A percentile compares a stretch with the other conserved stretches of the same genome.
phyloP scores from a whole-genome alignment of 1,140 invertebrate species.

The Anadara kagoshimensis region DNA sequence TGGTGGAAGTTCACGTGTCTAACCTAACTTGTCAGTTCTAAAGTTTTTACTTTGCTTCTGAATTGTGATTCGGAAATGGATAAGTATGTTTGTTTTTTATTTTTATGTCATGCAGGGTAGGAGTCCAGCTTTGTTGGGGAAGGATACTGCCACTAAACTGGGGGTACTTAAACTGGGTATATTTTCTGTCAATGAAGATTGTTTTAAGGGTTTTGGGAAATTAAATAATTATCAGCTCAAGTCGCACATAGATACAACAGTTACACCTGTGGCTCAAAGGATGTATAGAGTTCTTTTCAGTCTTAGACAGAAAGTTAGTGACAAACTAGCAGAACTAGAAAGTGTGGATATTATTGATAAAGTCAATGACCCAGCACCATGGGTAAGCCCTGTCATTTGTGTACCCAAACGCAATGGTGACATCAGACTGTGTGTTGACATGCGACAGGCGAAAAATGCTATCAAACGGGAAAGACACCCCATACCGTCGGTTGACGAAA shows the following conservation, averaged over 20 bases:
- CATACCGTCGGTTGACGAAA: constrained; percentile 56
- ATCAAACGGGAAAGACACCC: constrained; percentile 56
- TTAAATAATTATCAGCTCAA: constrained; percentile 30
- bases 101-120: no score
- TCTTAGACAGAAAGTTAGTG: constrained; percentile 26
- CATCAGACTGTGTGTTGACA: constrained; percentile 64
- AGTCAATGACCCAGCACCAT: constrained; percentile 47
- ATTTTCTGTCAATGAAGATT: no score
- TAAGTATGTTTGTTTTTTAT: no score
- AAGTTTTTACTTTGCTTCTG: no score
- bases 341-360: constrained; percentile 54
- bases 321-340: constrained; percentile 44
- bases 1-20: no score
- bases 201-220: constrained; percentile 19
- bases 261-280: no score
- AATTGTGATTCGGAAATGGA: no score
- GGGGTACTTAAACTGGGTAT: constrained; percentile 12
- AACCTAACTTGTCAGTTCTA: no score
- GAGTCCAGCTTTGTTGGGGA: constrained; percentile 11
- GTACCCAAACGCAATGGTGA: constrained; percentile 53
- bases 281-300: no score
- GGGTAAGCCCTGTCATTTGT: no score
- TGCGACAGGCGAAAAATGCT: constrained; percentile 54
- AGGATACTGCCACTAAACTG: not conserved
- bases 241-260: constrained; percentile 47